These are phyloP conservation scores for Temnothorax nylanderi DNA, from an alignment of 1,140 invertebrate genomes.

Conservation along the genomic window DNA sequence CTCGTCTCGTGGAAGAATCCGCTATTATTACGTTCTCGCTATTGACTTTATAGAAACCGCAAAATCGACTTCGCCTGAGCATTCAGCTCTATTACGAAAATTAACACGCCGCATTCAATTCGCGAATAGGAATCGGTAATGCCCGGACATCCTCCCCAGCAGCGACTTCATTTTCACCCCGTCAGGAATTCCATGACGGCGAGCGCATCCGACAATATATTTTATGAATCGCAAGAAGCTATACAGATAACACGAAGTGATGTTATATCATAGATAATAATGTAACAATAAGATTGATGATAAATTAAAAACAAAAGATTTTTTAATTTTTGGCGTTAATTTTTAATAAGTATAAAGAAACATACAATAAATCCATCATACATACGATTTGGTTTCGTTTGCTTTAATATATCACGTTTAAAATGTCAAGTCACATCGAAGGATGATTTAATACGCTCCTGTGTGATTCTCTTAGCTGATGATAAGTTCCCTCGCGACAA, in stretches of 20 bases:
- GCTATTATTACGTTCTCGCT: slow-evolving; percentile 56
- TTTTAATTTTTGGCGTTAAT: not conserved
- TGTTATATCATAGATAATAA: not conserved
- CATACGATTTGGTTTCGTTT: not conserved
- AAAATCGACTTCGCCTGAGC: slow-evolving; percentile 50
- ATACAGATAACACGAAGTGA: not conserved
- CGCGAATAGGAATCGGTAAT: slow-evolving; percentile 33
- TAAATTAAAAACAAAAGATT: not conserved
- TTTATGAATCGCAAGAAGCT: not conserved
- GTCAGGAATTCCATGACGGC: not conserved
- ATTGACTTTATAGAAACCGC: slow-evolving; percentile 67
- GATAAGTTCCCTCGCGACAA: slow-evolving; percentile 68
- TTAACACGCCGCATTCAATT: slow-evolving; percentile 38
- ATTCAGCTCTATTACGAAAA: slow-evolving; percentile 40
- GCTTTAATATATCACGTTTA: not conserved
- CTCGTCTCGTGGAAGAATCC: slow-evolving; percentile 56
- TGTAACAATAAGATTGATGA: not conserved
- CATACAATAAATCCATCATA: not conserved
- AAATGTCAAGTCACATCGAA: not conserved
- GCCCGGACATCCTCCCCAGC: not conserved
- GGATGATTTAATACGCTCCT: not conserved
- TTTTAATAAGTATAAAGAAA: not conserved
- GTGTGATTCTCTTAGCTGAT: too few species aligned
- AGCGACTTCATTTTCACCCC: not conserved
- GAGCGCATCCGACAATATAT: not conserved